Percentiles rank a stretch among this genome's conserved stretches.
These are phyloP conservation scores for Rhingia campestris DNA, from an alignment of 2,888 invertebrate genomes.

Conservation along the genomic window DNA sequence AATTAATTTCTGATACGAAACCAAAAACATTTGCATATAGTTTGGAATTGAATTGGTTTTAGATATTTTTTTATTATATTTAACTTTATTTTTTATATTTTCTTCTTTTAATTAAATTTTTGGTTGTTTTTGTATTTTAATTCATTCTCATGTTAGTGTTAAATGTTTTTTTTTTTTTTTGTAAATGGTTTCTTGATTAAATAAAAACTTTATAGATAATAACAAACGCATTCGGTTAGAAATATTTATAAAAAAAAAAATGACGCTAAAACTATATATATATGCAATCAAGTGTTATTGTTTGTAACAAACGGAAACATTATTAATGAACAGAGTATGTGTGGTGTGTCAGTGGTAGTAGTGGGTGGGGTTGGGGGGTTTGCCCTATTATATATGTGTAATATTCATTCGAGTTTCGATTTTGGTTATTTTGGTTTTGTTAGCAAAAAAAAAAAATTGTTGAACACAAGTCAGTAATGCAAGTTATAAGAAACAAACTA, in stretches of 20 bases:
- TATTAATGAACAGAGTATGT: slow-evolving; percentile 46
- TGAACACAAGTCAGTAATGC: slow-evolving; percentile 64
- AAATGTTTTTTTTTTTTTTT: slow-evolving; percentile 68
- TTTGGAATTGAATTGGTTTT: slow-evolving; percentile 28
- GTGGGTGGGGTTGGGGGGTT: slow-evolving; percentile 6
- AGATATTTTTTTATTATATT: slow-evolving; percentile 32
- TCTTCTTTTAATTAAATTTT: slow-evolving; percentile 72
- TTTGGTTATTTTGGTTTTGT: slow-evolving; percentile 70
- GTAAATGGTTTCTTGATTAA: slow-evolving; percentile 32
- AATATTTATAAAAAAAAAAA: slow-evolving; percentile 28
- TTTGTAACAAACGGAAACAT: slow-evolving; percentile 48
- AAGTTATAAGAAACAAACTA: slow-evolving; percentile 54
- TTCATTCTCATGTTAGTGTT: slow-evolving; percentile 66
- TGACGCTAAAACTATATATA: slow-evolving; percentile 41
- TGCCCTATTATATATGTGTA: slow-evolving; percentile 36
- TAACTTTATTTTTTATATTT: slow-evolving; percentile 29
- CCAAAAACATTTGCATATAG: slow-evolving; percentile 67
- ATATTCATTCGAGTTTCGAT: slow-evolving; percentile 57
- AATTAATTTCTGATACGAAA: slow-evolving; percentile 63
- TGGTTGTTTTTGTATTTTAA: slow-evolving; percentile 56
- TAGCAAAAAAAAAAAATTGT: slow-evolving; percentile 56
- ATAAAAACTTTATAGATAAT: slow-evolving; percentile 29
- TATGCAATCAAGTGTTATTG: slow-evolving; percentile 68
- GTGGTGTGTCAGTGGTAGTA: slow-evolving; percentile 25
- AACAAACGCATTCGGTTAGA: slow-evolving; percentile 73